These are phyloP conservation scores for Chrysogorgia sp. DNA, from an alignment of 92 coral and sea anemone genomes.

Conservation along the genomic window DNA sequence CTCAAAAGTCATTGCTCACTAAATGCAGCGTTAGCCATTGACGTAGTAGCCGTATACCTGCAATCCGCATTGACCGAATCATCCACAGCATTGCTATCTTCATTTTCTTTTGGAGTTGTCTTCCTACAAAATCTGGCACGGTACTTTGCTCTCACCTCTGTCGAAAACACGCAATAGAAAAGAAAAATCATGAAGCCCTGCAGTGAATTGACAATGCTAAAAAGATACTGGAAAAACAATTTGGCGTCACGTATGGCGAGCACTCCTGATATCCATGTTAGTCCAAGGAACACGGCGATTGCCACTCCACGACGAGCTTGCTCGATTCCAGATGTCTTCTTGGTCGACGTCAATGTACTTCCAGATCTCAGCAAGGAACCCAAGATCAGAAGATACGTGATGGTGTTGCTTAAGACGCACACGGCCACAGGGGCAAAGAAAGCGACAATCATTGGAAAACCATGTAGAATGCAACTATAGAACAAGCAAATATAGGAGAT, in stretches of 20 bases:
- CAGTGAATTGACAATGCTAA: constrained; percentile 53
- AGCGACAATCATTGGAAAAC: constrained; percentile 20
- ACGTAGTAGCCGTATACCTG: no score
- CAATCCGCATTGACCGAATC: no score
- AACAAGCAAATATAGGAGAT: background rate
- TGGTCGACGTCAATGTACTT: background rate
- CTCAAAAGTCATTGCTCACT: no score
- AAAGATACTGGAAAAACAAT: constrained; percentile 40
- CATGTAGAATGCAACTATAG: constrained; percentile 37
- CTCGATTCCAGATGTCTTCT: background rate
- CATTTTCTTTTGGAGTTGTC: no score
- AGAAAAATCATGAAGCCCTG: constrained; percentile 44
- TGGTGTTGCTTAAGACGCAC: constrained; percentile 16
- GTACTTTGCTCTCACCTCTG: constrained; percentile 19
- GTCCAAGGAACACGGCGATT: constrained; percentile 47
- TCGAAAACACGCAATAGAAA: constrained; percentile 37
- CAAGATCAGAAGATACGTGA: constrained; percentile 8
- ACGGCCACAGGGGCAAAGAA: constrained; percentile 27
- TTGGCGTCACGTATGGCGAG: constrained; percentile 47
- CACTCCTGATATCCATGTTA: constrained; percentile 49
- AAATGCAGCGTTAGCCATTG: no score
- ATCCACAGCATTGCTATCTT: no score
- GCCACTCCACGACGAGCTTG: constrained; percentile 36
- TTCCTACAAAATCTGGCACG: background rate
- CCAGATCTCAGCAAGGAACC: constrained; percentile 9